Percentiles rank a stretch among this genome's conserved stretches.
These are phyloP conservation scores for Limosa lapponica DNA, from an alignment of 2,797 vertebrate species.

Conservation along the genomic window DNA sequence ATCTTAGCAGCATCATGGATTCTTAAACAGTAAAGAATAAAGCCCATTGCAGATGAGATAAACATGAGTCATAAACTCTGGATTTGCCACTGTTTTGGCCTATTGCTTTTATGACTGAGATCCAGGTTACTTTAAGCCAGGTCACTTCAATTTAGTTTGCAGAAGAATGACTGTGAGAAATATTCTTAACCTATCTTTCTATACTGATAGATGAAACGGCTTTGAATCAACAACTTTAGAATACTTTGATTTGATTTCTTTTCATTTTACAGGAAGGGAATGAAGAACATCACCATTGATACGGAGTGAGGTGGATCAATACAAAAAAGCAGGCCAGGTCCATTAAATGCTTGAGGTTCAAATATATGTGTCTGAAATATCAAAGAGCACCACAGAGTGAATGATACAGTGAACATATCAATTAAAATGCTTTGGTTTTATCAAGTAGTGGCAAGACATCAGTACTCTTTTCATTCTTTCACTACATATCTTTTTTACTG, in stretches of 20 bases:
- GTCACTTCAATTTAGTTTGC: background rate
- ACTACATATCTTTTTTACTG: background rate
- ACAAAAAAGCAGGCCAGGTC: background rate
- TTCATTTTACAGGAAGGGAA: background rate
- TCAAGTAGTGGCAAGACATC: background rate
- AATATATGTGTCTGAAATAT: background rate
- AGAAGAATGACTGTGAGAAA: background rate
- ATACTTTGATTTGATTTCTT: background rate
- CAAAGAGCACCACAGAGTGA: background rate
- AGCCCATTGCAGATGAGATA: background rate
- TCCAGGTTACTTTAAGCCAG: background rate
- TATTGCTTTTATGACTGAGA: background rate
- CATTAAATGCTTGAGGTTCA: constrained; percentile 18
- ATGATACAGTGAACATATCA: background rate
- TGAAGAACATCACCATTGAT: background rate
- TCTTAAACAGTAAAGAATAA: background rate
- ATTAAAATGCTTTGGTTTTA: constrained; percentile 17
- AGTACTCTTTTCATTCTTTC: background rate
- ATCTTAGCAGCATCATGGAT: background rate
- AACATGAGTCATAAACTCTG: background rate
- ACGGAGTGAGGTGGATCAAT: background rate
- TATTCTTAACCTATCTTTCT: background rate
- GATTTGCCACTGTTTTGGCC: background rate
- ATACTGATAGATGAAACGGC: background rate
- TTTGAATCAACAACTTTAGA: constrained; percentile 13